Conservation (phyloP, 2,113 vertebrate species). For the Hyaena hyaena region DNA sequence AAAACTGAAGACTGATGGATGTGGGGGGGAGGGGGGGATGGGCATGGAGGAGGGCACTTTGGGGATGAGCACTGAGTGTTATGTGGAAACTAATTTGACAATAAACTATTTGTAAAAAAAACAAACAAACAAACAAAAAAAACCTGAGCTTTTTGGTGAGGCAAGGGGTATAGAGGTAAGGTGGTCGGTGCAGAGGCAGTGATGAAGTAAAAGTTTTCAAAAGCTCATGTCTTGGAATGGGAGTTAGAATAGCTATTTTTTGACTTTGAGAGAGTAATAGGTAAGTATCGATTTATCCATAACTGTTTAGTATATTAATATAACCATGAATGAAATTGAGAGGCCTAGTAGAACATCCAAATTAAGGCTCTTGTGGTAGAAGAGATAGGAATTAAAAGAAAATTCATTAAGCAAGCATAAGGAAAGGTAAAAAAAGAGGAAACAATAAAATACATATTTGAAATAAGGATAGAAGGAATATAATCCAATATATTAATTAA, state of each 20-base stretch:
- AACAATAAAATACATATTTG: neutral
- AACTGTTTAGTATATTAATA: neutral
- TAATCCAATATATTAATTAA: neutral
- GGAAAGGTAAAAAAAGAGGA: neutral
- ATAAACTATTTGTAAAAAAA: too few species aligned
- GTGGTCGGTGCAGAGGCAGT: neutral
- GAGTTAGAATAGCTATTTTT: neutral
- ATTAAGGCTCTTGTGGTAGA: neutral
- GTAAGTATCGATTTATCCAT: neutral
- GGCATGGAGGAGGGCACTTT: too few species aligned
- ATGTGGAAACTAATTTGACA: too few species aligned
- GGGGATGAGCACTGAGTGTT: too few species aligned
- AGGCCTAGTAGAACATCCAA: neutral
- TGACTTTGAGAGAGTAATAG: neutral
- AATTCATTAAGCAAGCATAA: neutral
- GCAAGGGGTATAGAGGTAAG: neutral
- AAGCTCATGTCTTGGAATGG: neutral
- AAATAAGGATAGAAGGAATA: neutral
- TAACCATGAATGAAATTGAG: neutral
- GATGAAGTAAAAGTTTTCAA: neutral
- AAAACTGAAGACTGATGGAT: too few species aligned
- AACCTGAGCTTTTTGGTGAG: neutral
- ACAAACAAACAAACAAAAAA: neutral
- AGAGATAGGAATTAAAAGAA: neutral
- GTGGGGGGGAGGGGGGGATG: too few species aligned